Base-by-base conservation (phyloP, 2,888 invertebrate species). In the Tipula confusa region DNA sequence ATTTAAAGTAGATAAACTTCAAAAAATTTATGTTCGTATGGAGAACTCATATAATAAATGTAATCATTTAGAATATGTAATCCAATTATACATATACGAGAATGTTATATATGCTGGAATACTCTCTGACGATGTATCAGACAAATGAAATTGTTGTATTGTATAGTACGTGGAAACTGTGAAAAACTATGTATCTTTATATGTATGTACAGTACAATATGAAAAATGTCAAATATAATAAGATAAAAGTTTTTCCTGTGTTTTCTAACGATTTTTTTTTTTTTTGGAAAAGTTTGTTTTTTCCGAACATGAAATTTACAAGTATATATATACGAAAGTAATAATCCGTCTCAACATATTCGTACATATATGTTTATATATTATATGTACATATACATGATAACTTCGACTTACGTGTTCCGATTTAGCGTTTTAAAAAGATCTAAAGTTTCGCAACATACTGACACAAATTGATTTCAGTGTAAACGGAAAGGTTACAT, bases 1-100 rank as follows among this genome's bases (percentile, higher is more conserved):
- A 64, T 64, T 64, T 64, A 64, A 64, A 64, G 18, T 64, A 24
- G 24, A 18, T 24, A 48, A 48, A 48, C 48, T 48, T 48, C 6
- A 48, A 18, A 48, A 24, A 24, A 24, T 7, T 2, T 64, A 43
- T 48, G 18, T 48, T 24, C 13, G 24, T 18, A 13, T 7, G 24
- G 38, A 7, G 64, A 24, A 15, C 43, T 43, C 43, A 4, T 43
- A 64, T 64, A 64, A 2, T 64, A 64, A 64, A 64, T 24, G 64
- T 64, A 64, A 64, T 64, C 64, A 64, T 64, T 64, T 64, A 24
- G 64, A 64, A 64, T 64, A 64, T 64, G 64, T 64, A 64, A 64
- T 64, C 64, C 64, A 64, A 64, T 64, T 64, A 64, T 64, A 9
- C 24, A 15, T 15, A 13, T 38, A 33, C 2, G 33, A 9, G 11